Conservation (phyloP, 2,797 vertebrate species). For the Melanotaenia pygmaea region DNA sequence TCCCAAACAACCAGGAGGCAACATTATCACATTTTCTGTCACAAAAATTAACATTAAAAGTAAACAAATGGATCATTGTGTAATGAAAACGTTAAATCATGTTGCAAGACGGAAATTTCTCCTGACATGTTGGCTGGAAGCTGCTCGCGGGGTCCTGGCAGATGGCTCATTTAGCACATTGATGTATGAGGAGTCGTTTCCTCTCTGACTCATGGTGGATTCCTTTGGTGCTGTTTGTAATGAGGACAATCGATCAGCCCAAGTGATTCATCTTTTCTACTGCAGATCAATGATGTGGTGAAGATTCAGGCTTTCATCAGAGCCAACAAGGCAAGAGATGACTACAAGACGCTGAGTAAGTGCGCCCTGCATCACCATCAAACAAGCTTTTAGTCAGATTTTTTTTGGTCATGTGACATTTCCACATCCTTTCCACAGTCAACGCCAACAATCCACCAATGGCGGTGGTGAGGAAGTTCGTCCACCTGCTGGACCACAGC, state of each 20-base stretch:
- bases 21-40: constrained; percentile 11
- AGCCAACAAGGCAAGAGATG: constrained; percentile 97
- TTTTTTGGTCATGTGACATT: neutral
- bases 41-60: neutral
- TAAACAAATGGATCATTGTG: constrained; percentile 7
- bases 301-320: constrained; percentile 98
- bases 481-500: constrained; percentile 96
- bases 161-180: constrained; percentile 43
- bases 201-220: constrained; percentile 14
- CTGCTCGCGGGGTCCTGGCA: constrained; percentile 17
- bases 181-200: constrained; percentile 32
- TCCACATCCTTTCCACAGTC: constrained; percentile 75
- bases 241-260: constrained; percentile 39
- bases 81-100: constrained; percentile 49
- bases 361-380: constrained; percentile 17
- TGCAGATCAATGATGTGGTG: constrained; percentile 92
- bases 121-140: constrained; percentile 29
- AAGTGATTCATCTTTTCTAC: constrained; percentile 31
- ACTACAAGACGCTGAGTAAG: constrained; percentile 99
- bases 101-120: constrained; percentile 4
- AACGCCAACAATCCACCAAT: constrained; percentile 94
- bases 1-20: neutral
- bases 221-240: constrained; percentile 23
- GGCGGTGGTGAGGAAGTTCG: constrained; percentile 96
- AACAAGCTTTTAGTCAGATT: neutral